These are phyloP conservation scores for Danionella dracula DNA, from an alignment of 2,797 vertebrate genomes.

Conservation along the genomic window DNA sequence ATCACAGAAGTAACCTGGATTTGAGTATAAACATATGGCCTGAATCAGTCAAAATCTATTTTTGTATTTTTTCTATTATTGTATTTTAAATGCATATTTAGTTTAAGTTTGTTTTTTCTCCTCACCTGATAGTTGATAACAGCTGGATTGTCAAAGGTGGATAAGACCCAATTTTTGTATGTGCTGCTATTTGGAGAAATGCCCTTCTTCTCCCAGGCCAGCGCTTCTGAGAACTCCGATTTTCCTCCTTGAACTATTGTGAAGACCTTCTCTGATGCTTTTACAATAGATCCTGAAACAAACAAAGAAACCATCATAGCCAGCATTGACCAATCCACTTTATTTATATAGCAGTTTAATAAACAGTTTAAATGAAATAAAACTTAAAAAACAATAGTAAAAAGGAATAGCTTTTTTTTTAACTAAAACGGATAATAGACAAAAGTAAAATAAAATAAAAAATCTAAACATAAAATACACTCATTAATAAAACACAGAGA, in stretches of 20 bases:
- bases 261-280: conserved; percentile 77
- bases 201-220: conserved; percentile 76
- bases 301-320: too few relatives aligned
- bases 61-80: too few relatives aligned
- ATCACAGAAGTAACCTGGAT: too few relatives aligned
- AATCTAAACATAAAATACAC: too few relatives aligned
- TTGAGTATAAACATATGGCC: too few relatives aligned
- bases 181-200: conserved; percentile 55
- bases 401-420: too few relatives aligned
- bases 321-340: background rate
- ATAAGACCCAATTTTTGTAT: conserved; percentile 79
- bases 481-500: too few relatives aligned
- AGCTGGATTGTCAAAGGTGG: conserved; percentile 78
- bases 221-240: conserved; percentile 67
- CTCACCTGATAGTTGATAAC: conserved; percentile 79
- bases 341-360: background rate
- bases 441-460: too few relatives aligned
- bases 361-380: too few relatives aligned
- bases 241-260: conserved; percentile 81
- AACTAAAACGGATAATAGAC: too few relatives aligned
- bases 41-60: too few relatives aligned
- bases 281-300: conserved; percentile 77
- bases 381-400: too few relatives aligned
- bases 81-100: background rate
- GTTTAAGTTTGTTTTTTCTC: background rate